These are phyloP conservation scores for Phalera bucephala DNA, from an alignment of 2,888 invertebrate species.

Conservation along the genomic window DNA sequence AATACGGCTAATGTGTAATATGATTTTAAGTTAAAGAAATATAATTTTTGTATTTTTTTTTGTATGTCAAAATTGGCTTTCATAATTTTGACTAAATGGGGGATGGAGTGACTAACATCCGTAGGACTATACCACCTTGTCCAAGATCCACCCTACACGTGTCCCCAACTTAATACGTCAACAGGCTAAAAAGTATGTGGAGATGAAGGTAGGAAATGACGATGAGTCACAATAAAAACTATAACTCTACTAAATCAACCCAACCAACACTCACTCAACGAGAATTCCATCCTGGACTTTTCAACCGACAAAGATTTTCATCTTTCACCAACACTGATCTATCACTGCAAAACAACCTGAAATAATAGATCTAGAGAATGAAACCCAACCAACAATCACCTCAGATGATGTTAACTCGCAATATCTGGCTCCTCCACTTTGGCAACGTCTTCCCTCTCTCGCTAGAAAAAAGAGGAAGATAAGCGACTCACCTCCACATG, in stretches of 20 bases:
- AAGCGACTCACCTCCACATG: not conserved
- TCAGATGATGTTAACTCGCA: not conserved
- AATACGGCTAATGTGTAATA: too few species aligned
- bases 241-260: not conserved
- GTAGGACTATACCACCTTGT: not conserved
- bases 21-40: too few species aligned
- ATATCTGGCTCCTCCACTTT: not conserved
- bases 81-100: too few species aligned
- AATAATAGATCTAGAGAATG: not conserved
- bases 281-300: not conserved
- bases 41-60: too few species aligned
- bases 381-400: too few species aligned
- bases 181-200: not conserved
- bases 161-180: not conserved
- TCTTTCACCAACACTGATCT: not conserved
- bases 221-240: not conserved
- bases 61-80: too few species aligned
- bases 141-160: too few species aligned
- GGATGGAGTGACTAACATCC: not conserved
- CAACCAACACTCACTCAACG: not conserved
- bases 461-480: not conserved
- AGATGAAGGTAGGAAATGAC: not conserved
- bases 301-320: too few species aligned
- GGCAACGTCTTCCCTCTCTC: not conserved
- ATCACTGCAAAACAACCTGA: not conserved